Evolutionary conservation across 2,888 invertebrate genomes (phyloP).

Genomic region (Oxyscelio sp.): DNA sequence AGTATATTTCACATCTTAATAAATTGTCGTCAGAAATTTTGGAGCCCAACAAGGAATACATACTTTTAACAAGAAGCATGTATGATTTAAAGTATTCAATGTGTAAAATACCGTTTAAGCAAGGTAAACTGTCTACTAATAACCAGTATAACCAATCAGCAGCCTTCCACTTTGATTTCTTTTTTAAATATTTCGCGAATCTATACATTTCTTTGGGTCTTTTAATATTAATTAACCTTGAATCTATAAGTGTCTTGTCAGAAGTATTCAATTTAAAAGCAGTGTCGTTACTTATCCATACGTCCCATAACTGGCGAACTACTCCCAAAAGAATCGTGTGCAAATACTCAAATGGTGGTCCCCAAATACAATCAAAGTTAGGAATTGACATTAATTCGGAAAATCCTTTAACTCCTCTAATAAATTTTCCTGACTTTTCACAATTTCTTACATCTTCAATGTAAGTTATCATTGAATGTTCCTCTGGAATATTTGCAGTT

Average conservation of each 20-base stretch:
- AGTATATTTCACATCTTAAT: slow-evolving; percentile 60
- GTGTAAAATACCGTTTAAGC: slow-evolving; percentile 45
- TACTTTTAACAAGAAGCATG: slow-evolving; percentile 43
- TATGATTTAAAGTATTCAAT: slow-evolving; percentile 42
- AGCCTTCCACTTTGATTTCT: slow-evolving; percentile 39
- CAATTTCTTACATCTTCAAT: slow-evolving; percentile 13
- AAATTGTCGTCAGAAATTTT: slow-evolving; percentile 55
- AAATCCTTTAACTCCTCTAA: slow-evolving; percentile 61
- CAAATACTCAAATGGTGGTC: slow-evolving; percentile 51
- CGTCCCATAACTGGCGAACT: slow-evolving; percentile 43
- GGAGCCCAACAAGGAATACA: slow-evolving; percentile 12
- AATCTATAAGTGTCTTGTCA: too few relatives aligned
- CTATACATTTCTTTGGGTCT: slow-evolving; percentile 61
- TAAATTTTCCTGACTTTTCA: neutral
- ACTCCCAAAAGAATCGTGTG: slow-evolving; percentile 57
- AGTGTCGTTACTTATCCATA: slow-evolving; percentile 62
- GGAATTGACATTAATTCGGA: slow-evolving; percentile 29
- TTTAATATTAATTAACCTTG: slow-evolving; percentile 40
- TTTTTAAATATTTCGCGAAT: slow-evolving; percentile 35
- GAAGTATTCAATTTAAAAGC: too few relatives aligned
- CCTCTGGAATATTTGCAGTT: neutral
- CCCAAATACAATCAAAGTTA: slow-evolving; percentile 63
- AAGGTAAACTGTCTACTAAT: slow-evolving; percentile 54
- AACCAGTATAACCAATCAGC: slow-evolving; percentile 53
- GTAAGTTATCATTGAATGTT: neutral